A percentile compares a stretch with the other conserved stretches of the same genome.
These are phyloP conservation scores for Hetaerina americana DNA, from an alignment of 1,140 invertebrate species.

Conservation along the genomic window DNA sequence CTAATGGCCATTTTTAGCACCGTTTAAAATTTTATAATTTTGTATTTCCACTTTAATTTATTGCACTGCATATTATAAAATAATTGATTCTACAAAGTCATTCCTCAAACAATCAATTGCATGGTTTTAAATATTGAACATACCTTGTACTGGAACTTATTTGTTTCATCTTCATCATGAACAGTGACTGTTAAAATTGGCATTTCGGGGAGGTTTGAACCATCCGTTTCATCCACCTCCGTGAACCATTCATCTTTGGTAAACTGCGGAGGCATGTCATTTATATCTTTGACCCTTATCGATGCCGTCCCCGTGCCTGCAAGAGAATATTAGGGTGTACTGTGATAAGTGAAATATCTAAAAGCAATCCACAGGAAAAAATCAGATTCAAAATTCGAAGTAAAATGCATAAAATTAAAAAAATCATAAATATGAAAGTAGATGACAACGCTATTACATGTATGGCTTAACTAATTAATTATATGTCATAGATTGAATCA, in stretches of 20 bases:
- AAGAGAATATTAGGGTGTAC: slow-evolving; percentile 12
- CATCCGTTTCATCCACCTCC: slow-evolving; percentile 94
- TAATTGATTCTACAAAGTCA: too few relatives aligned
- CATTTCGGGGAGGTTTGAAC: slow-evolving; percentile 82
- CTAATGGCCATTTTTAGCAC: too few relatives aligned
- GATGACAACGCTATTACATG: too few relatives aligned
- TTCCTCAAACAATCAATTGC: too few relatives aligned
- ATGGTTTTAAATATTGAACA: too few relatives aligned
- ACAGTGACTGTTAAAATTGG: slow-evolving; percentile 89
- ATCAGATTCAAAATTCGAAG: not conserved
- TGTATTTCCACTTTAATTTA: too few relatives aligned
- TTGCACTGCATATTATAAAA: too few relatives aligned
- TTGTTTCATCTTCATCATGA: slow-evolving; percentile 91
- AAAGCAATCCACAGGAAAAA: too few relatives aligned
- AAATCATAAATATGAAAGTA: not conserved
- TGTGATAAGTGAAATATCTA: too few relatives aligned
- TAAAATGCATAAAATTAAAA: slow-evolving; percentile 1
- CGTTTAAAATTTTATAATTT: too few relatives aligned
- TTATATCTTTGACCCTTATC: slow-evolving; percentile 87
- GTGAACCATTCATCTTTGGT: slow-evolving; percentile 94
- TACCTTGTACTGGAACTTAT: slow-evolving; percentile 91
- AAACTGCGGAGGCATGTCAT: slow-evolving; percentile 91
- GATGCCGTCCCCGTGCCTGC: slow-evolving; percentile 77
- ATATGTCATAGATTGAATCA: too few relatives aligned
- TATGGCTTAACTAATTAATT: too few relatives aligned